Evolutionary conservation across 2,113 vertebrate genomes (phyloP).

Genomic region (Saguinus imperator): DNA sequence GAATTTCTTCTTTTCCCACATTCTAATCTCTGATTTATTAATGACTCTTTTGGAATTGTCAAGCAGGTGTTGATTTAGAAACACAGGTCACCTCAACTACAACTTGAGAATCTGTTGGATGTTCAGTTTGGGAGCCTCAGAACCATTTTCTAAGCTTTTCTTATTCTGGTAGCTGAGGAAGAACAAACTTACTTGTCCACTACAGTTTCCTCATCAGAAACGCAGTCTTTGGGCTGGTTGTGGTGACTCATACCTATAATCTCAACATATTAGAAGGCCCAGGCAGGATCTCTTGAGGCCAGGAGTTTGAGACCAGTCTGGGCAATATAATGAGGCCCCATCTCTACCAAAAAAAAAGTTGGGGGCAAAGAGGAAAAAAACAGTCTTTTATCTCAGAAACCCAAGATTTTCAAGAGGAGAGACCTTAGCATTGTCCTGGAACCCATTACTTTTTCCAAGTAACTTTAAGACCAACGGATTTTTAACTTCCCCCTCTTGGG

Average conservation of each 20-base stretch:
- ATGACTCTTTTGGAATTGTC: background rate
- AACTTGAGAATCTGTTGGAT: background rate
- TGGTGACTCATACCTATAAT: no score
- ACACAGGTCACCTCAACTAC: no score
- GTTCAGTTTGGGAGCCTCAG: background rate
- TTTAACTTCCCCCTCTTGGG: background rate
- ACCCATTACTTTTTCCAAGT: background rate
- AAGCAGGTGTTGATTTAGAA: background rate
- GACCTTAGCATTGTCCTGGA: background rate
- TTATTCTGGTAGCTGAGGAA: background rate
- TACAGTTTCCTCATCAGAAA: background rate
- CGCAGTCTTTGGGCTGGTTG: background rate
- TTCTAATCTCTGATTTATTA: background rate
- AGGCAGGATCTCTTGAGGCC: no score
- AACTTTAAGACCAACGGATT: background rate
- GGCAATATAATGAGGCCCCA: no score
- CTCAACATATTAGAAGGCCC: no score
- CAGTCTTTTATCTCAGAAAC: background rate
- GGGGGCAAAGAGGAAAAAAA: no score
- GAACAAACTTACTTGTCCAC: background rate
- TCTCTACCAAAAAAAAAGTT: no score
- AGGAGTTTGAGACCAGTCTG: no score
- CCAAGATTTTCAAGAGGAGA: background rate
- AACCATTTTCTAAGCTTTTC: background rate
- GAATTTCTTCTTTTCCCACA: conserved; percentile 5